Base-by-base conservation (phyloP, 1,140 invertebrate species). In the Drosophila sturtevanti region DNA sequence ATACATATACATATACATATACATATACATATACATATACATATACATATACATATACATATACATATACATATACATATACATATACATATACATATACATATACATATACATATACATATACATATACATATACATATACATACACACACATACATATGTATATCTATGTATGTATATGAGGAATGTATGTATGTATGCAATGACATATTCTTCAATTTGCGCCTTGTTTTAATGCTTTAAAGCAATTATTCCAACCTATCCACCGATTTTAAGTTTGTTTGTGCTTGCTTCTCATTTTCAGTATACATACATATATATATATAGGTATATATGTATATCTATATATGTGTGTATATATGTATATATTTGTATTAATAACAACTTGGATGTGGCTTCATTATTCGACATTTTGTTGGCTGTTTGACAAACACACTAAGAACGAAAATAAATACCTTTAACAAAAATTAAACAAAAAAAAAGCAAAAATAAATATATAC, bases 321-420 rank as follows among this genome's bases (percentile, higher is more conserved):
- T 31, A n/a, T 12, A 52, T 38, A 48, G 11, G 27, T 24, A 31
- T 10, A 48, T 48, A 12, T 38, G 5, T 27, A 52, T 41, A 51
- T 56, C 22, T 35, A 44, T 41, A 34, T 55, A 18, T 21, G 34
- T 54, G 34, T 61, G 55, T 18, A 5, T 31, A 21, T 18, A 37
- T 38, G 44, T 27, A 27, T 41, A 48, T 48, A 21, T 48, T 11
- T 21, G 41, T 48, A 21, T 21, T 48, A 21, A 11, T 86, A 60
- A 63, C 56, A 60, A 82, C 75, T 87, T 79, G 74, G 82, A 89
- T 77, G 77, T 68, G 84, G 85, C 85, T 89, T 89, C 77, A 89
- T 89, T 79, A 77, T 80, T 84, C 77, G 77, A 84, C 85, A 89
- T 89, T 89, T 89, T 89, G 84, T 89, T 89, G 84, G 84, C 84